Evolutionary conservation across 2,888 invertebrate species (phyloP).

Genomic region (Anorthoa munda): DNA sequence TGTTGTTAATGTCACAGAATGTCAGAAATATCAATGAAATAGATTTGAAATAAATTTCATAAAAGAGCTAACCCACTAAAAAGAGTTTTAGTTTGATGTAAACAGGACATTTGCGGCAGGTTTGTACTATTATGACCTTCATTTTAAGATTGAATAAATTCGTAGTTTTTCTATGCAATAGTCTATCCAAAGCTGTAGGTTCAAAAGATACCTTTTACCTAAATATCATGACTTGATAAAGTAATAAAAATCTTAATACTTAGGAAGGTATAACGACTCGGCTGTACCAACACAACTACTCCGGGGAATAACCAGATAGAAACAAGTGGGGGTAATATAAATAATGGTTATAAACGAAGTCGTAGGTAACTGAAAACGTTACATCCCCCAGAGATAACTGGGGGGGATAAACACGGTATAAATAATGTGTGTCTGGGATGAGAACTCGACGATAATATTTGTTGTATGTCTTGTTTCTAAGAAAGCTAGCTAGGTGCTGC

Average conservation of each 20-base stretch:
- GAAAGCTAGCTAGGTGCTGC: background rate
- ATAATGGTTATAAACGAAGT: slow-evolving; percentile 41
- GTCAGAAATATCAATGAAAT: no score
- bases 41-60: no score
- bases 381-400: slow-evolving; percentile 22
- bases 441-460: slow-evolving; percentile 27
- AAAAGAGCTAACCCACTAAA: no score
- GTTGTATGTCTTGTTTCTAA: slow-evolving; percentile 7
- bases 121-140: no score
- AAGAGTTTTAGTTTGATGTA: no score
- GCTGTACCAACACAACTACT: slow-evolving; percentile 4
- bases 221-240: background rate
- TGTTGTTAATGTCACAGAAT: no score
- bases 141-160: no score
- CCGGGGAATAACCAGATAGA: slow-evolving; percentile 25
- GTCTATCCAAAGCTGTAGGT: background rate
- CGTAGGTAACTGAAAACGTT: slow-evolving; percentile 48
- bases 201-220: background rate
- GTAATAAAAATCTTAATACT: background rate
- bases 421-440: slow-evolving; percentile 41
- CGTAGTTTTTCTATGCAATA: background rate
- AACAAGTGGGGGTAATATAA: slow-evolving; percentile 43
- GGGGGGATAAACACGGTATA: slow-evolving; percentile 39
- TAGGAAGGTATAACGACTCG: background rate
- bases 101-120: no score